These are phyloP conservation scores for Hermetia illucens DNA, from an alignment of 1,140 invertebrate genomes.

Conservation along the genomic window DNA sequence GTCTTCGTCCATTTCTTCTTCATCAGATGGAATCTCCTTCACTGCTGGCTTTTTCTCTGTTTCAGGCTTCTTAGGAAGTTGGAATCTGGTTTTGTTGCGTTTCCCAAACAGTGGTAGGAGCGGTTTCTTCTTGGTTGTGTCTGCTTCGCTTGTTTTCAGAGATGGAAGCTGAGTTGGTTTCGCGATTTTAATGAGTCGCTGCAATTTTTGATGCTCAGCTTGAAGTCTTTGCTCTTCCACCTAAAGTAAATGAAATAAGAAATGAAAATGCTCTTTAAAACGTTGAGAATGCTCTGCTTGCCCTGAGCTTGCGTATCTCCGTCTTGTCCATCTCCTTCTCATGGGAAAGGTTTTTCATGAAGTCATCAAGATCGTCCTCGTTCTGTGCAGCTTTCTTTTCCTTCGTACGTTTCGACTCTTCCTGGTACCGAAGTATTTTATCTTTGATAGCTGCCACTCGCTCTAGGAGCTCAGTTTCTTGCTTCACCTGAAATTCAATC, in stretches of 20 bases:
- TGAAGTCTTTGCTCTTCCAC: constrained; percentile 51
- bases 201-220: constrained; percentile 48
- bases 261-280: not conserved
- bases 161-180: constrained; percentile 51
- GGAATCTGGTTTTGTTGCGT: constrained; percentile 16
- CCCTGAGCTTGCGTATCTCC: constrained; percentile 34
- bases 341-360: constrained; percentile 46
- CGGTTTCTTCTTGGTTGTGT: constrained; percentile 11
- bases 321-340: constrained; percentile 33
- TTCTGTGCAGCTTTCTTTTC: constrained; percentile 16
- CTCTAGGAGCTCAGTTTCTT: constrained; percentile 42
- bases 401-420: constrained; percentile 14
- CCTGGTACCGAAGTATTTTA: constrained; percentile 37
- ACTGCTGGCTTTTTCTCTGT: not conserved
- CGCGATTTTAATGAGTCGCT: constrained; percentile 62
- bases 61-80: constrained; percentile 8
- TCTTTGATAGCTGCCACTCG: constrained; percentile 45
- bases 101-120: constrained; percentile 25
- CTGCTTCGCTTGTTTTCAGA: constrained; percentile 11
- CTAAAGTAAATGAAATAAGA: constrained; percentile 20
- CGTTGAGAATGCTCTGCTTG: constrained; percentile 11
- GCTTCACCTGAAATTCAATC: constrained; percentile 41
- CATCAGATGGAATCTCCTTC: constrained; percentile 19
- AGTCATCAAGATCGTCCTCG: constrained; percentile 52
- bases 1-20: constrained; percentile 28